Base-by-base conservation (phyloP, 2,888 invertebrate species). In the Ariolimax columbianus region DNA sequence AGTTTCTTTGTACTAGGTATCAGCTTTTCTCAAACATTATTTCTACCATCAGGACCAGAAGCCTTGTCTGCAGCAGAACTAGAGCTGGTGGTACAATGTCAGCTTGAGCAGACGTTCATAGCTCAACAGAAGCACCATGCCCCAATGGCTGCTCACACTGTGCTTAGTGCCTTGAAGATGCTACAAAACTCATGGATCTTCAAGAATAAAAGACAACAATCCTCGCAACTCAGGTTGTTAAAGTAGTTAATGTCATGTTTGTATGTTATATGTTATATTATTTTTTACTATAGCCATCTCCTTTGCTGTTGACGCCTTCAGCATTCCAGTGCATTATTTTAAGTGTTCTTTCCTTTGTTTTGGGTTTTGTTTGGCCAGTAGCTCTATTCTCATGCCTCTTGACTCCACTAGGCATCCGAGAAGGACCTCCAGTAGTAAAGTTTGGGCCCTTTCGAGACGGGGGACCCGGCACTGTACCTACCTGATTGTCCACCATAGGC, bases 71-170 rank as follows among this genome's bases (percentile, higher is more conserved):
- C 93, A 1, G 91, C 93, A 23, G 94, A 94, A 86, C 85, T 94
- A 75, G 93, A 94, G 88, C 87, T 94, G 80, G 92, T 93, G 30
- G 91, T 94, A 0, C 86, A 89, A 82, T 92, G 93, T 88, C 91
- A 91, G 47, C 88, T 94, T 75, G 91, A 92, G 88, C 91, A 92
- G 86, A 90, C 93, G 0, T 87, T 86, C 78, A 90, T 93, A 38
- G 92, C 93, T 19, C 85, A 88, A 43, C 93, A 93, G 89, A 92
- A 93, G 82, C 94, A 94, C 79, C 93, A 93, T 83, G 91, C 93
- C 33, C 90, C 92, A 19, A 90, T 94, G 90, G 93, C 94, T 14
- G 92, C 94, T n/a, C 89, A 92, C 17, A 90, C 89, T 79, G 90
- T 91, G 36, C 88, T 93, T 84, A 89, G 90, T 11, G 91, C 93